Percentiles rank a stretch among this genome's conserved stretches.
Evolutionary conservation across 2,888 invertebrate species (phyloP).

Genomic region (Cerceris ruficornis): DNA sequence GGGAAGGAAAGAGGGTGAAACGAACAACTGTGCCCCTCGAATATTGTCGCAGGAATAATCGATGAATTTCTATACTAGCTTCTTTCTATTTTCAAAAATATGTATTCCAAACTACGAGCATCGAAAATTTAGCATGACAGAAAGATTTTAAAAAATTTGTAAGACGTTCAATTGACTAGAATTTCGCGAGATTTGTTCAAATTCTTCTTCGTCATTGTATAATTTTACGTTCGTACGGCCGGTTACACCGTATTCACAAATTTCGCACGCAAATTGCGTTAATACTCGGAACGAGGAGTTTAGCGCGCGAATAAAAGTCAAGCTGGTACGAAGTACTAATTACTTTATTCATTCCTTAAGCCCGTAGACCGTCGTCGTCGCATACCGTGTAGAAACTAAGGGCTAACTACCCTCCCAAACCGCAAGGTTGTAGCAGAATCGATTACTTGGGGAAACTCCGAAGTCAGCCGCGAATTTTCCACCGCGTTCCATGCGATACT

Average conservation of each 20-base stretch:
- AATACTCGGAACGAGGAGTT: background rate
- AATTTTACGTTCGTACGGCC: background rate
- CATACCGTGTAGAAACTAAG: conserved; percentile 27
- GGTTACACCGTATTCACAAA: background rate
- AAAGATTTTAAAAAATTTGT: no score
- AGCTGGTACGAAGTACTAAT: conserved; percentile 40
- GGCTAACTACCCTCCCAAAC: conserved; percentile 30
- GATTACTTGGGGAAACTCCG: conserved; percentile 25
- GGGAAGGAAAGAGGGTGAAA: no score
- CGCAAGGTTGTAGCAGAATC: conserved; percentile 20
- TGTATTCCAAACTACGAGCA: no score
- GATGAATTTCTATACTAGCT: no score
- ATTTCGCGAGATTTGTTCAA: no score
- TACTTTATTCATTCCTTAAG: conserved; percentile 43
- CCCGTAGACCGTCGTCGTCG: conserved; percentile 13
- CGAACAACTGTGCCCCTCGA: no score
- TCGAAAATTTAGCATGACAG: no score
- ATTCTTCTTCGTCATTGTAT: no score
- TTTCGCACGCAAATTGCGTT: background rate
- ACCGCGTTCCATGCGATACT: background rate
- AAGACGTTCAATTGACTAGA: no score
- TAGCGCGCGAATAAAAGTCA: conserved; percentile 4
- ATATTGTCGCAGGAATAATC: no score
- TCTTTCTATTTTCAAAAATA: no score
- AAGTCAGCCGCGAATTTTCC: background rate